These are phyloP conservation scores for Chiroxiphia lanceolata DNA, from an alignment of 2,797 vertebrate genomes.

Conservation along the genomic window DNA sequence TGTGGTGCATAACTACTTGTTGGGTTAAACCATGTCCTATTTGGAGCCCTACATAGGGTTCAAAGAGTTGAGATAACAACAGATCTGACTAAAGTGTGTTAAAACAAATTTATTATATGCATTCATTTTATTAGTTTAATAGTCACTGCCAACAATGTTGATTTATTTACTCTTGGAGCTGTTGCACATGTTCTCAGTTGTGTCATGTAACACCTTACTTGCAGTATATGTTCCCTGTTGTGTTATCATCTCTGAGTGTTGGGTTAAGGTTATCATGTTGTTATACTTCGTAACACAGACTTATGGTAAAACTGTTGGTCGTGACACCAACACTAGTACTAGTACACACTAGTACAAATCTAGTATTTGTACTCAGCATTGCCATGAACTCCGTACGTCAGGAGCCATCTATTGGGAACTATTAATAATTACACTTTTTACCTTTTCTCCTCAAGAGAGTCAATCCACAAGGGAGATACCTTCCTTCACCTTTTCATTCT, in stretches of 20 bases:
- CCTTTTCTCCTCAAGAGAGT: not conserved
- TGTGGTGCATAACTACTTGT: not conserved
- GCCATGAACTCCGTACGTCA: not conserved
- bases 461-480: not conserved
- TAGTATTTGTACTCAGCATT: not conserved
- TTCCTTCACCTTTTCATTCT: not conserved
- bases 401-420: slow-evolving; percentile 17
- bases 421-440: not conserved
- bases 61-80: not conserved
- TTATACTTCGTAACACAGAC: not conserved
- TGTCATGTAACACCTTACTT: not conserved
- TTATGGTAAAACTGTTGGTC: not conserved
- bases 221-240: not conserved
- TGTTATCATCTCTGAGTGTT: not conserved
- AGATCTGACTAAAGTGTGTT: not conserved
- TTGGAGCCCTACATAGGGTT: not conserved
- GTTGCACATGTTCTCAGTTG: not conserved
- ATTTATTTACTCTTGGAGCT: not conserved
- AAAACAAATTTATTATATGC: not conserved
- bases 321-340: too few species aligned
- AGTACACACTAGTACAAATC: too few species aligned
- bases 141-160: not conserved
- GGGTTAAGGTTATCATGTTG: not conserved
- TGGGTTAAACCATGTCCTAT: not conserved
- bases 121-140: not conserved